Percentiles rank a stretch among this genome's conserved stretches.
These are phyloP conservation scores for Stegodyphus dumicola DNA, from an alignment of 1,140 invertebrate species.

Conservation along the genomic window DNA sequence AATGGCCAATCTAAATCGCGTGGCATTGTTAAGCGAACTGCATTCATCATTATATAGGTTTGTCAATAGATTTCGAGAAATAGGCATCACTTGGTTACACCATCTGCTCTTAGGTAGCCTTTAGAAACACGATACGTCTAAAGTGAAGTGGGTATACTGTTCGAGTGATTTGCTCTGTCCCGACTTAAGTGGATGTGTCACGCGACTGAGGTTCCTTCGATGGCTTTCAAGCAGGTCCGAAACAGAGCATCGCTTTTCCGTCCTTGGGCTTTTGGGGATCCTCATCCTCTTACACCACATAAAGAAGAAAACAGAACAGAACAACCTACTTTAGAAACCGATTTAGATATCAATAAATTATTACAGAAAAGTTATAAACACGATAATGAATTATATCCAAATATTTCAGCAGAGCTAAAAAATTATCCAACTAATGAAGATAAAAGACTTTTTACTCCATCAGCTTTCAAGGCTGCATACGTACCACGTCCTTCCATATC, in stretches of 20 bases:
- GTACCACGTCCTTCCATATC: not conserved
- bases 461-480: conserved; percentile 1
- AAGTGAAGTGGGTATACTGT: conserved; percentile 20
- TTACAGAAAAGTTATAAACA: not conserved
- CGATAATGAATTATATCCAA: not conserved
- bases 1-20: conserved; percentile 55
- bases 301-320: not conserved
- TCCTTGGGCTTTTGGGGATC: conserved; percentile 42
- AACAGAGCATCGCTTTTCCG: conserved; percentile 61
- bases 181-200: conserved; percentile 24
- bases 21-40: conserved; percentile 43
- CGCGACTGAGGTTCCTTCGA: conserved; percentile 20
- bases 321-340: not conserved
- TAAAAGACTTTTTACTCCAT: not conserved
- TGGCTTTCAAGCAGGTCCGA: conserved; percentile 62
- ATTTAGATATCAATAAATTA: not conserved
- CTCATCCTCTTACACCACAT: not conserved
- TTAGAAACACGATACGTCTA: conserved; percentile 55
- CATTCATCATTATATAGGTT: conserved; percentile 52
- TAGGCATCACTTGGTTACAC: conserved; percentile 49
- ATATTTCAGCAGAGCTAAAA: not conserved
- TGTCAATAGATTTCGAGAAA: conserved; percentile 28
- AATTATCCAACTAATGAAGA: not conserved
- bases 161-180: not conserved
- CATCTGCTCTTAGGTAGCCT: conserved; percentile 54